These are phyloP conservation scores for Piscicola geometra DNA, from an alignment of 2,888 invertebrate genomes.

Conservation along the genomic window DNA sequence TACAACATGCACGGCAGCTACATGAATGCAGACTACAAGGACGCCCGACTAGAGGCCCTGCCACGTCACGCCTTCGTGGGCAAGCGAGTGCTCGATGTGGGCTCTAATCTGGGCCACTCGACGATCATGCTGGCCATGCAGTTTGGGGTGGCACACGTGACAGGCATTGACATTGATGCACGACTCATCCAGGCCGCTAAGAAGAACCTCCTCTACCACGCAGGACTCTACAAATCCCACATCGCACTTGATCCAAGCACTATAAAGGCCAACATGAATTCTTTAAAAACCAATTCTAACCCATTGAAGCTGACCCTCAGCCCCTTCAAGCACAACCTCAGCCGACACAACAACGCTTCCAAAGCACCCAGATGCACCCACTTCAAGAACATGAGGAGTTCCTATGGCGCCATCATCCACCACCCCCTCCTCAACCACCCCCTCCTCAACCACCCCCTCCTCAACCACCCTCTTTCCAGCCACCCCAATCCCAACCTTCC, in stretches of 20 bases:
- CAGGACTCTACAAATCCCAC: background rate
- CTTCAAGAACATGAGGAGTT: background rate
- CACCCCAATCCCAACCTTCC: slow-evolving; percentile 3
- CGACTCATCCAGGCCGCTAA: slow-evolving; percentile 73
- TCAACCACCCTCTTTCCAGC: background rate
- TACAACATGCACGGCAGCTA: slow-evolving; percentile 95
- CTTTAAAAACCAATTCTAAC: background rate
- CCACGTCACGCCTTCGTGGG: slow-evolving; percentile 77
- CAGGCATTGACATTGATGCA: slow-evolving; percentile 90
- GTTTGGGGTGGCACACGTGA: slow-evolving; percentile 74
- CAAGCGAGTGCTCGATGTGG: slow-evolving; percentile 89
- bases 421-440: slow-evolving; percentile 21
- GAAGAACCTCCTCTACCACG: slow-evolving; percentile 67
- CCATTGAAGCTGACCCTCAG: background rate
- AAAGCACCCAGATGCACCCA: background rate
- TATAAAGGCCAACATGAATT: too few species aligned
- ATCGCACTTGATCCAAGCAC: too few species aligned
- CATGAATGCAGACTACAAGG: slow-evolving; percentile 74
- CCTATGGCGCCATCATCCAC: slow-evolving; percentile 16
- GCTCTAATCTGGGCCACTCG: slow-evolving; percentile 94
- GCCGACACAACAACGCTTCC: background rate
- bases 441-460: background rate
- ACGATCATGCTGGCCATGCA: slow-evolving; percentile 83
- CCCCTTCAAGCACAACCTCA: background rate
- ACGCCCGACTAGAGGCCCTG: slow-evolving; percentile 77